Conservation (phyloP, 2,888 invertebrate species). For the Crepidodera aurea region DNA sequence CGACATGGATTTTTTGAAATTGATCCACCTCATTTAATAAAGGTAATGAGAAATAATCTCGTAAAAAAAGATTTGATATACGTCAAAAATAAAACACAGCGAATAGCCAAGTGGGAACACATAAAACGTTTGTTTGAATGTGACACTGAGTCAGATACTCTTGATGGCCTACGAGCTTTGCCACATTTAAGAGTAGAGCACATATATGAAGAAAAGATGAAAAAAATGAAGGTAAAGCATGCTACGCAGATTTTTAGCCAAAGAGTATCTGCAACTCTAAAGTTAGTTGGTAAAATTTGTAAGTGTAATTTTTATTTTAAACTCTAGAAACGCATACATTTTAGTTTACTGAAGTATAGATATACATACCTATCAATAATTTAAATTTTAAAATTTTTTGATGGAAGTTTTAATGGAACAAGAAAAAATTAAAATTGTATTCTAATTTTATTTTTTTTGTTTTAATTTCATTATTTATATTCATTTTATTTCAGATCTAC, state of each 20-base stretch:
- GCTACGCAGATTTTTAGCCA: constrained; percentile 12
- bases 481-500: too few relatives aligned
- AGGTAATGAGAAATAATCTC: constrained; percentile 30
- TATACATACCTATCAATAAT: not conserved
- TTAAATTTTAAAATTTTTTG: too few relatives aligned
- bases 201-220: not conserved
- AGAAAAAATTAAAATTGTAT: too few relatives aligned
- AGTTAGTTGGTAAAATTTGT: not conserved
- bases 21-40: constrained; percentile 33
- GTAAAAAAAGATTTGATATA: constrained; percentile 20
- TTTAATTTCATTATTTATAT: too few relatives aligned
- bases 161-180: not conserved
- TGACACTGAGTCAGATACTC: not conserved
- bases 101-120: constrained; percentile 35
- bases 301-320: not conserved
- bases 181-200: not conserved
- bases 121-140: constrained; percentile 13
- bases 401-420: too few relatives aligned
- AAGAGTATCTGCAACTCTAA: constrained; percentile 2
- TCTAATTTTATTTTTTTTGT: too few relatives aligned
- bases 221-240: constrained; percentile 11
- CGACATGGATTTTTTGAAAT: constrained; percentile 21
- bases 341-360: not conserved
- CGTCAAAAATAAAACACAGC: constrained; percentile 5
- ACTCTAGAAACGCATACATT: not conserved